Conservation (phyloP, 23 tunicate species). For the Halocynthia roretzi region DNA sequence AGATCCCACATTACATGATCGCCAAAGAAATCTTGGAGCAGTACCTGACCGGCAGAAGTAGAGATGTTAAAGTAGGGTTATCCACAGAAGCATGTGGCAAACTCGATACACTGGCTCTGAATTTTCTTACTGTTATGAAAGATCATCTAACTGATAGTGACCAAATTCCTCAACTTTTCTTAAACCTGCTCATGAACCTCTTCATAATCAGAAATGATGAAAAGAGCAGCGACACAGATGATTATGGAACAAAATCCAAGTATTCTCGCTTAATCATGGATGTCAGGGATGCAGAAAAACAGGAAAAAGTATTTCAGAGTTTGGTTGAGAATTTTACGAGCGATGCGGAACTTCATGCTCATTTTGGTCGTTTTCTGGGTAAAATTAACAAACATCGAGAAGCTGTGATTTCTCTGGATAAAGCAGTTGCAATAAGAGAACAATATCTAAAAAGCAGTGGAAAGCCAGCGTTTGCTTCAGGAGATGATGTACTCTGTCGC, state of each 20-base stretch:
- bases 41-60: background rate
- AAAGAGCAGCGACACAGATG: slow-evolving; percentile 30
- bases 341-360: slow-evolving; percentile 49
- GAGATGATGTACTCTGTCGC: slow-evolving; percentile 38
- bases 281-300: slow-evolving; percentile 15
- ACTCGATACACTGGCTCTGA: slow-evolving; percentile 25
- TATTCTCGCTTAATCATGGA: slow-evolving; percentile 40
- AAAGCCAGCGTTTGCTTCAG: background rate
- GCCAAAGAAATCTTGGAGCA: slow-evolving; percentile 65
- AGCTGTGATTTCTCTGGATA: slow-evolving; percentile 32
- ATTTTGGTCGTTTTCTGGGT: slow-evolving; percentile 43
- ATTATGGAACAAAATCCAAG: background rate
- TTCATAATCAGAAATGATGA: slow-evolving; percentile 35
- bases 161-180: slow-evolving; percentile 1
- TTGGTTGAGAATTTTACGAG: slow-evolving; percentile 28
- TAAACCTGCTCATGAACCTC: slow-evolving; percentile 18
- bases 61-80: background rate
- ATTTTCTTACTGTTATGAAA: slow-evolving; percentile 22
- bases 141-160: background rate
- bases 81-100: slow-evolving; percentile 6
- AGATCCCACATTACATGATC: slow-evolving; percentile 38
- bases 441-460: background rate
- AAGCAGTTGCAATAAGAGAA: slow-evolving; percentile 38
- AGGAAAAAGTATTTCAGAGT: slow-evolving; percentile 12
- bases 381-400: slow-evolving; percentile 11